A percentile compares a stretch with the other conserved stretches of the same genome.
These are phyloP conservation scores for Sander lucioperca DNA, from an alignment of 2,113 vertebrate species.

Conservation along the genomic window DNA sequence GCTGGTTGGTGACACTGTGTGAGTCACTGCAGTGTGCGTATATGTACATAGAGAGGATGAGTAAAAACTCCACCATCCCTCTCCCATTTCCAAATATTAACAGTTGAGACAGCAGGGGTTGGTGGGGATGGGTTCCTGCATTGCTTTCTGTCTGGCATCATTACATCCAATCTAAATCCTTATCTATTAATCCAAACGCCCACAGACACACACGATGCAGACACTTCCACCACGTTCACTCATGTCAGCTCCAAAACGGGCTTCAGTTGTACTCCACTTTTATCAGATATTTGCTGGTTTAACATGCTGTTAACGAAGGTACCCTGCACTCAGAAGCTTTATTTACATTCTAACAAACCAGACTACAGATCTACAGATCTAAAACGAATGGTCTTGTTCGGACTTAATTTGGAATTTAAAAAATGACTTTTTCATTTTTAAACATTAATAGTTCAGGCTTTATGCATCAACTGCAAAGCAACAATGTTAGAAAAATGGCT, in stretches of 20 bases:
- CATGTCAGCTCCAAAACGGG: slow-evolving; percentile 15
- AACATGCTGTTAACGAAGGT: slow-evolving; percentile 2
- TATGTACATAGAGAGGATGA: not conserved
- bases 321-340: not conserved
- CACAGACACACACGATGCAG: slow-evolving; percentile 16
- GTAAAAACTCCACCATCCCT: not conserved
- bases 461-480: not conserved
- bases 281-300: not conserved
- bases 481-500: not conserved
- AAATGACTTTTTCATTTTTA: not conserved
- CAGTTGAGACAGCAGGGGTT: slow-evolving; percentile 42
- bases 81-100: slow-evolving; percentile 59
- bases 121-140: slow-evolving; percentile 22
- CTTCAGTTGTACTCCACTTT: slow-evolving; percentile 18
- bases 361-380: not conserved
- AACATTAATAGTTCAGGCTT: not conserved
- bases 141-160: slow-evolving; percentile 53
- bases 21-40: slow-evolving; percentile 1
- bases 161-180: slow-evolving; percentile 71
- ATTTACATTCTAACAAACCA: slow-evolving; percentile 6
- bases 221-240: slow-evolving; percentile 16
- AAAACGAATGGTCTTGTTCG: not conserved
- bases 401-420: not conserved
- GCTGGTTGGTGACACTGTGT: not conserved
- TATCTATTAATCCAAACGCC: slow-evolving; percentile 54